These are phyloP conservation scores for Molorchus minor DNA, from an alignment of 2,888 invertebrate species.

Conservation along the genomic window DNA sequence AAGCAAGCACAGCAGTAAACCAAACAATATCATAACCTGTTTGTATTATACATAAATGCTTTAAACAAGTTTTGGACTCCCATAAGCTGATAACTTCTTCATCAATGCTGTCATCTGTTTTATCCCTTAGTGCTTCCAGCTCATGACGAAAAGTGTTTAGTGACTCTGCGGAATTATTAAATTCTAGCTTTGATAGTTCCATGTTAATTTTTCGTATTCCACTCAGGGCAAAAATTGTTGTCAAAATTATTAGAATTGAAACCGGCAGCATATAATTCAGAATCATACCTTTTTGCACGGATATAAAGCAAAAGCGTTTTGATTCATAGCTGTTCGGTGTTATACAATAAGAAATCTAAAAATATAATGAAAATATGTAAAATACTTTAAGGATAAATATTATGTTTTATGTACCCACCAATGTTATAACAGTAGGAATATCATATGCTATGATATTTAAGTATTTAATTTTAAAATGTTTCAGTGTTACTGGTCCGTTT, in stretches of 20 bases:
- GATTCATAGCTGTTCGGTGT: slow-evolving; percentile 78
- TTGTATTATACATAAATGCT: slow-evolving; percentile 73
- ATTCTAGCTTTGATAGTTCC: slow-evolving; percentile 59
- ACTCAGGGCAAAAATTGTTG: slow-evolving; percentile 69
- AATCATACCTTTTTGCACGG: slow-evolving; percentile 79
- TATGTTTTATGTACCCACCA: slow-evolving; percentile 71
- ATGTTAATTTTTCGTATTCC: slow-evolving; percentile 63
- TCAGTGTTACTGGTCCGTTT: slow-evolving; percentile 53
- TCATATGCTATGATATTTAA: slow-evolving; percentile 71
- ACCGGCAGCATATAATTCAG: slow-evolving; percentile 80
- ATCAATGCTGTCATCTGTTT: slow-evolving; percentile 48
- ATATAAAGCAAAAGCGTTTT: slow-evolving; percentile 80
- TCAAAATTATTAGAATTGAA: slow-evolving; percentile 72
- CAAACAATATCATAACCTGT: slow-evolving; percentile 77
- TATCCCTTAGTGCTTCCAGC: slow-evolving; percentile 51
- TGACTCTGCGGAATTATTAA: slow-evolving; percentile 59
- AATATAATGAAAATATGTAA: slow-evolving; percentile 13
- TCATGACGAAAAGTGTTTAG: slow-evolving; percentile 56
- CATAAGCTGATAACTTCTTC: slow-evolving; percentile 63
- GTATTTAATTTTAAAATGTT: slow-evolving; percentile 65
- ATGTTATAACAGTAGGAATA: slow-evolving; percentile 71
- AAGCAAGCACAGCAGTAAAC: slow-evolving; percentile 78
- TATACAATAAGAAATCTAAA: slow-evolving; percentile 69
- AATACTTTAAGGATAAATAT: too few species aligned
- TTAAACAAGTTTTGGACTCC: slow-evolving; percentile 69